Conservation (phyloP, 1,140 invertebrate genomes). For the Drosophila willistoni region DNA sequence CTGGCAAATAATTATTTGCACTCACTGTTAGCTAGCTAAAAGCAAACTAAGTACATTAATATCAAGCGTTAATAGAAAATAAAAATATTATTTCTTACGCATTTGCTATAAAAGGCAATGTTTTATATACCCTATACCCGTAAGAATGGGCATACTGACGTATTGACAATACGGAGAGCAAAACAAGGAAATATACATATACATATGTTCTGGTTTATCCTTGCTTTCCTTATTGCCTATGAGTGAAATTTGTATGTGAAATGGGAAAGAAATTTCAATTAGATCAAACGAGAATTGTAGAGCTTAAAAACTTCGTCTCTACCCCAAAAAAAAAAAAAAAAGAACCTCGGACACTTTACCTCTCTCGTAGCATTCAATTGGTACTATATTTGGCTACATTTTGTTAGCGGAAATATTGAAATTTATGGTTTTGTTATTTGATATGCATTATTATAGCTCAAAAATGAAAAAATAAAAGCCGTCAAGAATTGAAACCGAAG, state of each 20-base stretch:
- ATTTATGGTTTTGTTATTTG: slow-evolving; percentile 40
- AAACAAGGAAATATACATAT: too few relatives aligned
- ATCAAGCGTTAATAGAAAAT: slow-evolving; percentile 64
- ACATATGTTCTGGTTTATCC: too few relatives aligned
- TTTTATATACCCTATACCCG: slow-evolving; percentile 7
- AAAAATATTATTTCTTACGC: slow-evolving; percentile 58
- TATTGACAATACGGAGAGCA: too few relatives aligned
- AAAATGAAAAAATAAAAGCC: too few relatives aligned
- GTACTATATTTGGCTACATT: slow-evolving; percentile 1
- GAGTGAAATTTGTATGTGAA: too few relatives aligned
- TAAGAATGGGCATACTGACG: background rate
- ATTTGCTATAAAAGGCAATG: slow-evolving; percentile 36
- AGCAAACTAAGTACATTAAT: slow-evolving; percentile 35
- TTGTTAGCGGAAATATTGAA: slow-evolving; percentile 39
- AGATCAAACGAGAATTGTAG: background rate
- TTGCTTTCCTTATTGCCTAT: too few relatives aligned
- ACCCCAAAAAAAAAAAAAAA: too few relatives aligned
- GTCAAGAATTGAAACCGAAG: slow-evolving; percentile 46
- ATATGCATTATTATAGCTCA: background rate
- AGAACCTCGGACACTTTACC: background rate
- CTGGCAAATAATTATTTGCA: slow-evolving; percentile 52
- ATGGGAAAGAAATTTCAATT: too few relatives aligned
- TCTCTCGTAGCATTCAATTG: background rate
- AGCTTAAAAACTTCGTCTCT: background rate
- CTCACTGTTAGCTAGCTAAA: slow-evolving; percentile 47